Conservation (phyloP, 2,113 vertebrate genomes). For the Melospiza melodia region DNA sequence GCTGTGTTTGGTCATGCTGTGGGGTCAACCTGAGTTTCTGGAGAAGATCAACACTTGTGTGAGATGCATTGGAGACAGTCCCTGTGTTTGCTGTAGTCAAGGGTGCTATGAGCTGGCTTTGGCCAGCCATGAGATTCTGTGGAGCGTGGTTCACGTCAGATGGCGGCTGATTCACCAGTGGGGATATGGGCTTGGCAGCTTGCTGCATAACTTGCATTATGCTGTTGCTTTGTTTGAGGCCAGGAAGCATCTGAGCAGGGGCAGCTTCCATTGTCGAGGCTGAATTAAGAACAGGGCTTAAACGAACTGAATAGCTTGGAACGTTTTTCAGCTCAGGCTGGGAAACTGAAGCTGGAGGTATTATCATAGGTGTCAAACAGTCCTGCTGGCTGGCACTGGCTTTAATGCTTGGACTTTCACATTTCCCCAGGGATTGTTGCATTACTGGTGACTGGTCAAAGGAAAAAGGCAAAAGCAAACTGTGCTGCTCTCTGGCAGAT, state of each 20-base stretch:
- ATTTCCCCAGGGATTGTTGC: constrained; percentile 66
- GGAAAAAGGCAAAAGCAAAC: constrained; percentile 75
- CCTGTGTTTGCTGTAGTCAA: constrained; percentile 52
- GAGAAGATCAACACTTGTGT: constrained; percentile 80
- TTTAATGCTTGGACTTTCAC: constrained; percentile 70
- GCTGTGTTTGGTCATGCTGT: constrained; percentile 77
- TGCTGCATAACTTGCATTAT: constrained; percentile 76
- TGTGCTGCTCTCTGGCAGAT: constrained; percentile 75
- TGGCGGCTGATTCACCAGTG: constrained; percentile 75
- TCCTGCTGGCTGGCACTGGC: constrained; percentile 61
- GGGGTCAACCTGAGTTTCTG: constrained; percentile 84
- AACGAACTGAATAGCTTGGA: constrained; percentile 70
- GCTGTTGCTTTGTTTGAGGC: constrained; percentile 68
- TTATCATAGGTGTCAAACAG: constrained; percentile 70
- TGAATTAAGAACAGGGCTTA: constrained; percentile 82
- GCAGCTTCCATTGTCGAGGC: constrained; percentile 72
- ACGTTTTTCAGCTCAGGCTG: constrained; percentile 71
- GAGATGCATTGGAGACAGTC: constrained; percentile 69
- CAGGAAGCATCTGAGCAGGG: constrained; percentile 65
- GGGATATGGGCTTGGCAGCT: constrained; percentile 78
- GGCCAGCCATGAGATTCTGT: constrained; percentile 51
- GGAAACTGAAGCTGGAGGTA: constrained; percentile 77
- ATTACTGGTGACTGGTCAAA: constrained; percentile 78
- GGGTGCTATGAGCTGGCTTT: constrained; percentile 68
- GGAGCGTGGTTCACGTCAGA: constrained; percentile 69